Evolutionary conservation across 2,797 vertebrate species (phyloP).

Genomic region (Aselliscus stoliczkanus): DNA sequence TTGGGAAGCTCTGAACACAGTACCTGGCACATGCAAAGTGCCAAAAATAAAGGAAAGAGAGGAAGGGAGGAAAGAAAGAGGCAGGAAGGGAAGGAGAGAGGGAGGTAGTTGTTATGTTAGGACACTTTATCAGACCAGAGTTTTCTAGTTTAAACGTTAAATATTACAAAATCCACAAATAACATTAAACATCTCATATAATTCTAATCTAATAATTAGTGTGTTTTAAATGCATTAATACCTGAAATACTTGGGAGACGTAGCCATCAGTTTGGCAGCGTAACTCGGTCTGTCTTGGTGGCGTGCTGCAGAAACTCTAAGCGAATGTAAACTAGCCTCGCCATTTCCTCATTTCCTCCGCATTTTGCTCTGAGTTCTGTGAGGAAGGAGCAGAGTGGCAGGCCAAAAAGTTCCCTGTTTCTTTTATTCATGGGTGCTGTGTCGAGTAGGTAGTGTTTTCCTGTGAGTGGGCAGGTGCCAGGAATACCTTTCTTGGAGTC

Average conservation of each 20-base stretch:
- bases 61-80: too few species aligned
- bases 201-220: background rate
- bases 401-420: background rate
- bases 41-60: background rate
- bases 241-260: background rate
- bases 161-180: background rate
- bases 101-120: background rate
- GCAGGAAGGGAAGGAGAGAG: too few species aligned
- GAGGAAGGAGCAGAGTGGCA: background rate
- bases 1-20: background rate
- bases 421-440: background rate
- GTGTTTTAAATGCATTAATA: background rate
- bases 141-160: constrained; percentile 4
- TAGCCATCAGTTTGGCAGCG: background rate
- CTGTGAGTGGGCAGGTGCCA: background rate
- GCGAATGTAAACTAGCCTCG: background rate
- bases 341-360: background rate
- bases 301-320: background rate
- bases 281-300: background rate
- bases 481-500: background rate
- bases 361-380: background rate
- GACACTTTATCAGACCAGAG: background rate
- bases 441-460: background rate
- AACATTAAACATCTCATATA: background rate
- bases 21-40: background rate